Percentiles rank a stretch among this genome's conserved stretches.
Conservation (phyloP, 1,140 invertebrate species). For the Chionoecetes opilio region DNA sequence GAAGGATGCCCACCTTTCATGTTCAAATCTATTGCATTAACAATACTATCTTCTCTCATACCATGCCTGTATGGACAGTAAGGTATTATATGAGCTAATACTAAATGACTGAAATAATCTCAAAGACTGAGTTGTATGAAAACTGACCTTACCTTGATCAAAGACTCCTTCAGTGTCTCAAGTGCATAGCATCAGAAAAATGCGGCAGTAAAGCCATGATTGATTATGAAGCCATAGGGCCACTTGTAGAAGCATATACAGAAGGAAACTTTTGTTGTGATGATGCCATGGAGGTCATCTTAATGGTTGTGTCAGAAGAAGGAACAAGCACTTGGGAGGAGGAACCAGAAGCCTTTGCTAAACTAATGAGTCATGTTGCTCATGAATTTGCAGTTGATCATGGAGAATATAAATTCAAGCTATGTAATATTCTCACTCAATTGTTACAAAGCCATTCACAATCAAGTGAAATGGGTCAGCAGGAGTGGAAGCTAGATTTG, state of each 20-base stretch:
- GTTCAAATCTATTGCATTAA: slow-evolving; percentile 94
- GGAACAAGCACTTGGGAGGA: slow-evolving; percentile 83
- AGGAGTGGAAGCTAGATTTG: slow-evolving; percentile 84
- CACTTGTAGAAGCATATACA: slow-evolving; percentile 77
- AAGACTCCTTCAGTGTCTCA: slow-evolving; percentile 93
- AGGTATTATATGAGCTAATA: slow-evolving; percentile 73
- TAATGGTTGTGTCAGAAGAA: slow-evolving; percentile 76
- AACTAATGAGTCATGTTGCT: slow-evolving; percentile 92
- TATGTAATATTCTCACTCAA: slow-evolving; percentile 90
- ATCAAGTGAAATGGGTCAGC: slow-evolving; percentile 32
- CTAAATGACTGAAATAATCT: slow-evolving; percentile 75
- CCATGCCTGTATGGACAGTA: slow-evolving; percentile 74
- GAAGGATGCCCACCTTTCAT: slow-evolving; percentile 93
- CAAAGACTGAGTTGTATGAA: slow-evolving; percentile 85
- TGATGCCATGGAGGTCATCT: slow-evolving; percentile 70
- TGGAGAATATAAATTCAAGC: slow-evolving; percentile 93
- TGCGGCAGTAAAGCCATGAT: slow-evolving; percentile 80
- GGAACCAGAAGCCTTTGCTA: slow-evolving; percentile 91
- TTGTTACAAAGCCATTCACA: slow-evolving; percentile 88
- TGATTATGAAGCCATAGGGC: slow-evolving; percentile 76
- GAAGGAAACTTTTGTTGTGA: slow-evolving; percentile 72
- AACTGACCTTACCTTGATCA: slow-evolving; percentile 93
- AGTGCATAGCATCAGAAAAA: slow-evolving; percentile 84
- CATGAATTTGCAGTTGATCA: slow-evolving; percentile 94
- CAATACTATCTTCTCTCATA: slow-evolving; percentile 91